Percentiles rank a stretch among this genome's conserved stretches.
These are phyloP conservation scores for Lichenostomus cassidix DNA, from an alignment of 2,113 vertebrate genomes.

Conservation along the genomic window DNA sequence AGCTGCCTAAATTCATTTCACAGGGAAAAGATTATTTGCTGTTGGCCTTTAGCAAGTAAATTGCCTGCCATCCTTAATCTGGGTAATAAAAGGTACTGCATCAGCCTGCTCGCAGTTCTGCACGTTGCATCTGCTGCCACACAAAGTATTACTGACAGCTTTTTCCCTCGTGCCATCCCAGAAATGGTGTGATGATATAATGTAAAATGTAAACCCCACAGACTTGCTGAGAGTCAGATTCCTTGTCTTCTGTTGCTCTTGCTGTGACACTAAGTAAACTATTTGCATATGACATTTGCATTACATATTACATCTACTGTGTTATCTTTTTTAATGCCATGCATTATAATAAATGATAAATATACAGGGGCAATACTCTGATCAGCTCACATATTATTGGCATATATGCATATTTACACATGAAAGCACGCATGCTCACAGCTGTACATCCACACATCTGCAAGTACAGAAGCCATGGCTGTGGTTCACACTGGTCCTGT, in stretches of 20 bases:
- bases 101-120: neutral
- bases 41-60: constrained; percentile 25
- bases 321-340: neutral
- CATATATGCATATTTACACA: neutral
- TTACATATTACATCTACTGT: neutral
- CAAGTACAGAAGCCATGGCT: neutral
- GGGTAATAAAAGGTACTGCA: constrained; percentile 22
- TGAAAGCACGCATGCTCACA: accelerated
- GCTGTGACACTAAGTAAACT: neutral
- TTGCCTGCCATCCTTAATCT: neutral
- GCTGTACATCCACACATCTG: neutral
- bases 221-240: neutral
- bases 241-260: neutral
- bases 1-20: neutral
- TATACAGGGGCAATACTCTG: neutral
- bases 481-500: neutral
- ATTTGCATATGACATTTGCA: constrained; percentile 6
- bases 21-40: neutral
- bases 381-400: neutral
- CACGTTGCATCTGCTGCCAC: neutral
- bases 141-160: constrained; percentile 9
- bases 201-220: neutral
- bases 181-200: neutral
- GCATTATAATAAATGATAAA: neutral
- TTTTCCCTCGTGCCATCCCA: neutral